Conservation (phyloP, 2,888 invertebrate species). For the Chymomyza amoena region DNA sequence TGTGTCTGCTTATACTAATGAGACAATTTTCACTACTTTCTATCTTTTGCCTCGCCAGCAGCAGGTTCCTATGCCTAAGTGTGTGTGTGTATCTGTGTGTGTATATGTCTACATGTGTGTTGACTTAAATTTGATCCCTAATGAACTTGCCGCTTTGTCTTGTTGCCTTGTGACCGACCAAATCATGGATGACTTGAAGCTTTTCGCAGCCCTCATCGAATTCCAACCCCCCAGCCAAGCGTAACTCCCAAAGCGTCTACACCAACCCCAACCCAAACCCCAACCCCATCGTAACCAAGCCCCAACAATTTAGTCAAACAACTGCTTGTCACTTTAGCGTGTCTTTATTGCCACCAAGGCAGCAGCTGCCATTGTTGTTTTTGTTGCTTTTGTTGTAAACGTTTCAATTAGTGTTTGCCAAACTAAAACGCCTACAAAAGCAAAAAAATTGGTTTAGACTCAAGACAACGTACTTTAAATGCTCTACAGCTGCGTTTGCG, state of each 20-base stretch:
- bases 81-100: slow-evolving; percentile 8
- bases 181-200: background rate
- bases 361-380: slow-evolving; percentile 21
- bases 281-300: background rate
- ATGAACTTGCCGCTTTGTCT: slow-evolving; percentile 64
- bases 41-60: background rate
- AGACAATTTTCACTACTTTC: slow-evolving; percentile 65
- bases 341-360: background rate
- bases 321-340: slow-evolving; percentile 2
- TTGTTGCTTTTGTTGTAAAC: slow-evolving; percentile 38
- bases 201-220: background rate
- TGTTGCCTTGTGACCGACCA: slow-evolving; percentile 54
- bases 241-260: too few species aligned
- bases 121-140: slow-evolving; percentile 65
- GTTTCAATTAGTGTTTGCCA: slow-evolving; percentile 67
- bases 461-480: too few species aligned
- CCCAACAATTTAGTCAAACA: background rate
- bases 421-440: slow-evolving; percentile 33
- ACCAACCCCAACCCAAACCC: background rate
- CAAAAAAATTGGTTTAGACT: background rate
- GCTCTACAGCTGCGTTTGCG: too few species aligned
- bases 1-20: slow-evolving; percentile 51
- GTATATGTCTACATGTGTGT: slow-evolving; percentile 35
- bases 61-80: slow-evolving; percentile 1
- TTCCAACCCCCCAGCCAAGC: background rate